Evolutionary conservation across 2,888 invertebrate species (phyloP).

Genomic region (Nymphalis c-album): DNA sequence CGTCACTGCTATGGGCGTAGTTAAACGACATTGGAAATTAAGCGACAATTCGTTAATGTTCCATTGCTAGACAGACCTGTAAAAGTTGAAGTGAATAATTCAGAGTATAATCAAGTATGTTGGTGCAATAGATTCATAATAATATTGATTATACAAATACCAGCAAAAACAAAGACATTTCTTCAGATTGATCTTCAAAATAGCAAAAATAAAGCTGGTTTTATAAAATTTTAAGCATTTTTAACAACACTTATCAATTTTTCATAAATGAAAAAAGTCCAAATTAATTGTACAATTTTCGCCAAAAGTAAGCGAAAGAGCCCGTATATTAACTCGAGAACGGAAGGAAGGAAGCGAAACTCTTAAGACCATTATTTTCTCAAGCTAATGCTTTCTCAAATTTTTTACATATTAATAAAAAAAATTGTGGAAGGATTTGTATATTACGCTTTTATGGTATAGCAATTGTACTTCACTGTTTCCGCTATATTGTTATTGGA

Average conservation of each 20-base stretch:
- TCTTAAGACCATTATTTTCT: slow-evolving; percentile 13
- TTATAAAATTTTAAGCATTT: neutral
- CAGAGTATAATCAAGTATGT: no score
- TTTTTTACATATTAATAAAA: slow-evolving; percentile 12
- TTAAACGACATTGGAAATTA: no score
- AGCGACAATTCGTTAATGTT: no score
- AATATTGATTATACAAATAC: no score
- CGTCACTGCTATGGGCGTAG: no score
- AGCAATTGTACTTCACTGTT: no score
- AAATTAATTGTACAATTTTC: slow-evolving; percentile 1
- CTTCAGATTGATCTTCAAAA: no score
- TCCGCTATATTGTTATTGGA: no score
- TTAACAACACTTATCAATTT: neutral
- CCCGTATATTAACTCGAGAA: slow-evolving; percentile 23
- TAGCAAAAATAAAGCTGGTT: neutral
- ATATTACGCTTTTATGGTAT: slow-evolving; percentile 6
- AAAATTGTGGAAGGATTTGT: neutral
- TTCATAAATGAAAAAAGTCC: neutral
- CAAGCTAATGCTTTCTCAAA: slow-evolving; percentile 6
- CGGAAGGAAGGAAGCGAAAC: slow-evolving; percentile 18
- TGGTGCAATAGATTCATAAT: no score
- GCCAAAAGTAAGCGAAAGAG: neutral
- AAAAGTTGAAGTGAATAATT: no score
- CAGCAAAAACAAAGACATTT: neutral
- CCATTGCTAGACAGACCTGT: no score